Evolutionary conservation across 2,113 vertebrate species (phyloP).

Genomic region (Laticauda colubrina): DNA sequence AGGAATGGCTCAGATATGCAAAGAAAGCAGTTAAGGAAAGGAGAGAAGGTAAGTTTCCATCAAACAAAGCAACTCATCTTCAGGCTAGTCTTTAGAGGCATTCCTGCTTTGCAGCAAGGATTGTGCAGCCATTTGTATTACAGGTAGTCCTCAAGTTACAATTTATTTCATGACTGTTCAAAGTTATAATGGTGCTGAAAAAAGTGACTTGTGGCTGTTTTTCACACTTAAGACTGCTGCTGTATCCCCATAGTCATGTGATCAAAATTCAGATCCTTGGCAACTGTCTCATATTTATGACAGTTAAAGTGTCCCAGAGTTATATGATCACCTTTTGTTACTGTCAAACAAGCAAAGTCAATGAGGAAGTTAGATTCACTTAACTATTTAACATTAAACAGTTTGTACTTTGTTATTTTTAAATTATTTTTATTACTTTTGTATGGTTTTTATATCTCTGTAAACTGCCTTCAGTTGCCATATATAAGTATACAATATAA

Average conservation of each 20-base stretch:
- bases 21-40: not conserved
- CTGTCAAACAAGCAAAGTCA: not conserved
- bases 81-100: not conserved
- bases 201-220: not conserved
- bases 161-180: not conserved
- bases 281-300: not conserved
- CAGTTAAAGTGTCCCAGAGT: not conserved
- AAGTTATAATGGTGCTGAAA: not conserved
- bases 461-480: no score
- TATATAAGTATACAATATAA: no score
- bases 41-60: not conserved
- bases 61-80: not conserved
- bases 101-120: not conserved
- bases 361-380: not conserved
- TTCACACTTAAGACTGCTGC: not conserved
- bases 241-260: not conserved
- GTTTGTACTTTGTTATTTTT: no score
- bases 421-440: no score
- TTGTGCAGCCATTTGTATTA: not conserved
- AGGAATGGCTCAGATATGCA: not conserved
- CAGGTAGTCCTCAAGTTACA: not conserved
- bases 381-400: not conserved
- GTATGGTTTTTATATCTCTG: no score
- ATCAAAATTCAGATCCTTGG: not conserved
- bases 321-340: not conserved